Base-by-base conservation (phyloP, 2,113 vertebrate genomes). In the Scomber scombrus region DNA sequence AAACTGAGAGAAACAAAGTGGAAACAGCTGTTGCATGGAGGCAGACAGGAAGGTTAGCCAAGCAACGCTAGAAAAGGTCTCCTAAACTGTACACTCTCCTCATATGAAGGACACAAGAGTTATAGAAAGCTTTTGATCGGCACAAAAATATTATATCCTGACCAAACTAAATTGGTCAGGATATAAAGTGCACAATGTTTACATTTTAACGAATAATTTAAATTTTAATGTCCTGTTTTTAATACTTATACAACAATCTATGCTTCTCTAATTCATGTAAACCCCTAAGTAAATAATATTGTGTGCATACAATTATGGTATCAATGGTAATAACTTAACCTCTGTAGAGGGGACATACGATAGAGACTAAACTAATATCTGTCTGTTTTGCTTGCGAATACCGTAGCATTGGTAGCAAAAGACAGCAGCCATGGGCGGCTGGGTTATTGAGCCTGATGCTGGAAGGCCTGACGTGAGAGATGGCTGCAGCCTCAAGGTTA, bases 381-480 rank as follows among this genome's bases (percentile, higher is more conserved):
- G 11, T 61, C n/a, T 51, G 60, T 49, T 66, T 56, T 76, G 58
- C 40, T 80, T 55, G 58, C 78, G 67, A 74, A 90, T 62, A 74
- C 54, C 51, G n/a, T 31, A 66, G 61, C 23, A 74, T 61, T 71
- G 81, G 63, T 18, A 49, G 75, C 62, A 85, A 31, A 1, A 86
- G 90, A 90, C 78, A 85, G 86, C 73, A 84, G 85, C 89, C 80
- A 89, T 87, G 91, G 86, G 57, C 49, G 26, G 63, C 78, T 90
- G 88, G 76, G 72, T 91, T 91, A 94, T 92, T 87, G 87, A 93
- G 81, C 81, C 84, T 34, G 79, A 88, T 71, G 84, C 84, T 81
- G 52, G 51, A 81, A 69, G 84, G 81, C 64, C 80, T 80, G 87
- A 90, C 51, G 51, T 91, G 90, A 89, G 62, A 91, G 86, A 91